phyloP scores from a whole-genome alignment of 2,888 invertebrate genomes.

The Dryobota labecula region DNA sequence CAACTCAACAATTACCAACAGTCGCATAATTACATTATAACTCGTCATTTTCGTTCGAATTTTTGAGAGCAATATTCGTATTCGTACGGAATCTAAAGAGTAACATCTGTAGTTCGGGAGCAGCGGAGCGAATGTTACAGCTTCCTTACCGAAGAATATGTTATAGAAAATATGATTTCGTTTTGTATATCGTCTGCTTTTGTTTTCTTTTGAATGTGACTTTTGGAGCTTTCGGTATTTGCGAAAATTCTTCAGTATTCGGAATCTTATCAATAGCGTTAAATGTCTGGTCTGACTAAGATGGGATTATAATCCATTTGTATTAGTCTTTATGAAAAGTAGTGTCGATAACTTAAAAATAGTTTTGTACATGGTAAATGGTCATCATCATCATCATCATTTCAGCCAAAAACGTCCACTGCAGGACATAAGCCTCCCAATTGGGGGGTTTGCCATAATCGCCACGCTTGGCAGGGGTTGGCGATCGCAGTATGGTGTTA shows the following conservation, averaged over 20 bases:
- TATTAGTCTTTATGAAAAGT: background rate
- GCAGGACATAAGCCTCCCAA: no score
- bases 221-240: slow-evolving; percentile 1
- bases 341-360: background rate
- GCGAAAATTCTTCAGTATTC: no score
- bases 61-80: slow-evolving; percentile 68
- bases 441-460: no score
- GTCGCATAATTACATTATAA: slow-evolving; percentile 48
- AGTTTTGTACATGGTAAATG: no score
- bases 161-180: slow-evolving; percentile 66
- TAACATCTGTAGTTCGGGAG: slow-evolving; percentile 69
- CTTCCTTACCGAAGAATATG: slow-evolving; percentile 67
- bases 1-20: slow-evolving; percentile 30
- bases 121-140: slow-evolving; percentile 63
- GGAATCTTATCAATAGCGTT: no score
- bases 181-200: slow-evolving; percentile 27
- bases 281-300: background rate
- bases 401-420: no score
- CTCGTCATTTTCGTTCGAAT: slow-evolving; percentile 63
- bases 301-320: no score
- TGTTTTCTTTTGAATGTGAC: slow-evolving; percentile 30
- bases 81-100: slow-evolving; percentile 55
- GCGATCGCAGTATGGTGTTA: no score
- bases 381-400: no score
- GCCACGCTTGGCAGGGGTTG: no score